Evolutionary conservation across 1,140 invertebrate species (phyloP).

Genomic region (Nymphalis io): DNA sequence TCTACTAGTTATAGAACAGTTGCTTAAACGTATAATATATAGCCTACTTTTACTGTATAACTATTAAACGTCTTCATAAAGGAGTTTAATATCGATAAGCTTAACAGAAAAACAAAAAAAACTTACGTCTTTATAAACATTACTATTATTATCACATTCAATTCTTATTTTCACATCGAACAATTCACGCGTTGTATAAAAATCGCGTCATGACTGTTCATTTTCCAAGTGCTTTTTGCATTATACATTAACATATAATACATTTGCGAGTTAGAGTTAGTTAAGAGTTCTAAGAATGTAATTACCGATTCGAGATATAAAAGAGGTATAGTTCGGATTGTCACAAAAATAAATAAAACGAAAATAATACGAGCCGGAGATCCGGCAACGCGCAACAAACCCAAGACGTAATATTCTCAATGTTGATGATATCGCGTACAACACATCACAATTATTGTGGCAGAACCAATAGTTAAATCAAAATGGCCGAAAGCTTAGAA

Average conservation of each 20-base stretch:
- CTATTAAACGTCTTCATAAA: no score
- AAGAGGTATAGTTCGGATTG: not conserved
- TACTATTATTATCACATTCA: not conserved
- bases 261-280: not conserved
- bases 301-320: not conserved
- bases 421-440: not conserved
- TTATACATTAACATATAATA: not conserved
- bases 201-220: not conserved
- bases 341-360: not conserved
- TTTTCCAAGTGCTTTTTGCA: not conserved
- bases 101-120: no score
- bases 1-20: no score
- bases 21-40: no score
- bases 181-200: not conserved
- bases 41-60: no score
- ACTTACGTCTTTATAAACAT: no score
- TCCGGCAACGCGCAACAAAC: not conserved
- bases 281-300: not conserved
- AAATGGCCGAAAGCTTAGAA: no score
- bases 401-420: not conserved
- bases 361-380: conserved; percentile 1
- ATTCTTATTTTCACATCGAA: not conserved
- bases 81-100: no score
- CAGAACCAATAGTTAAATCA: no score
- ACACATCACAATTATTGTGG: not conserved